Percentiles rank a stretch among this genome's conserved stretches.
These are phyloP conservation scores for Lathamus discolor DNA, from an alignment of 2,113 vertebrate genomes.

Conservation along the genomic window DNA sequence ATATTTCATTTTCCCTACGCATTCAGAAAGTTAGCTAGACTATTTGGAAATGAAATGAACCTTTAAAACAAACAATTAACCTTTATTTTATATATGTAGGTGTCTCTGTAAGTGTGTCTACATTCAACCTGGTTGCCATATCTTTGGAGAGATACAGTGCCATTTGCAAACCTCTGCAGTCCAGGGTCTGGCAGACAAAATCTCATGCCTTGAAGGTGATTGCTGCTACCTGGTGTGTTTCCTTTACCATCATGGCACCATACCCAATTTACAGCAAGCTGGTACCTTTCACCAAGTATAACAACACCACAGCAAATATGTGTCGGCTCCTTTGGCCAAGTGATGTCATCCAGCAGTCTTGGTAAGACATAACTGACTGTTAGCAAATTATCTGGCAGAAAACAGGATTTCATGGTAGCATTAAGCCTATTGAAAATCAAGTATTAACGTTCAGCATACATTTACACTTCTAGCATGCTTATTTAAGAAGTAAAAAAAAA, in stretches of 20 bases:
- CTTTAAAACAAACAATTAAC: neutral
- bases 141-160: slow-evolving; percentile 96
- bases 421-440: neutral
- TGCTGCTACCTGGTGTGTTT: slow-evolving; percentile 88
- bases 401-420: neutral
- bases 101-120: slow-evolving; percentile 93
- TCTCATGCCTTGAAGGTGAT: slow-evolving; percentile 95
- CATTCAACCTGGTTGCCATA: slow-evolving; percentile 96
- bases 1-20: neutral
- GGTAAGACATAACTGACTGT: slow-evolving; percentile 77
- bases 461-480: neutral
- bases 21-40: neutral
- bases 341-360: slow-evolving; percentile 86
- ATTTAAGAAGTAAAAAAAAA: neutral
- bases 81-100: slow-evolving; percentile 69
- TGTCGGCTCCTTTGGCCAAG: slow-evolving; percentile 92
- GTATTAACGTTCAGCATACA: neutral
- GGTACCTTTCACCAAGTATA: slow-evolving; percentile 85
- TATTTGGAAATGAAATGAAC: neutral
- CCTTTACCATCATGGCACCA: slow-evolving; percentile 92
- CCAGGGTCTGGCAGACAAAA: slow-evolving; percentile 95
- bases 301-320: slow-evolving; percentile 93
- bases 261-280: slow-evolving; percentile 93
- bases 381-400: neutral
- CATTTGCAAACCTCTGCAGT: slow-evolving; percentile 94